These are phyloP conservation scores for Sebastes goodei DNA, from an alignment of 2,797 vertebrate species.

Conservation along the genomic window DNA sequence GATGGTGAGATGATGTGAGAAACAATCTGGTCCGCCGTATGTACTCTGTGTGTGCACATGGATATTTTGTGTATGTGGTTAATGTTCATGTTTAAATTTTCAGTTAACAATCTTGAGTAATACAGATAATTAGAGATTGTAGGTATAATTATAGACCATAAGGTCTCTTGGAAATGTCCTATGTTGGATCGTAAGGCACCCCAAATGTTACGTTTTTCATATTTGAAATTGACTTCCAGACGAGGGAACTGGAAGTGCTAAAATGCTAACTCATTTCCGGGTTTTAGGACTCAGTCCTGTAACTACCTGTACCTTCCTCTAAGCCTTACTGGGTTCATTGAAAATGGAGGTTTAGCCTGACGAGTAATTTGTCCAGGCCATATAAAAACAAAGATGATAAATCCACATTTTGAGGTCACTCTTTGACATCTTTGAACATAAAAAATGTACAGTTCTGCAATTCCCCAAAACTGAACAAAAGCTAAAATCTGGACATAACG, in stretches of 20 bases:
- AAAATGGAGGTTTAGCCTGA: too few relatives aligned
- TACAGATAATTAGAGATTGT: neutral
- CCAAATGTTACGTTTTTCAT: neutral
- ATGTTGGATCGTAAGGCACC: neutral
- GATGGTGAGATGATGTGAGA: slow-evolving; percentile 42
- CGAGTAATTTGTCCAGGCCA: too few relatives aligned
- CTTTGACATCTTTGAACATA: neutral
- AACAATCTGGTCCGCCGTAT: slow-evolving; percentile 25
- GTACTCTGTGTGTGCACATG: neutral
- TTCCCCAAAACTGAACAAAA: neutral
- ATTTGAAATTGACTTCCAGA: too few relatives aligned
- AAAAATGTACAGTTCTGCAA: neutral
- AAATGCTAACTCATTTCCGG: too few relatives aligned
- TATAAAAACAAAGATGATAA: neutral
- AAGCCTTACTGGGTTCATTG: too few relatives aligned
- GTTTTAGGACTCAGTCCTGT: too few relatives aligned
- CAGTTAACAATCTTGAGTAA: neutral
- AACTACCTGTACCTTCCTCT: too few relatives aligned
- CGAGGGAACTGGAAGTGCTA: too few relatives aligned
- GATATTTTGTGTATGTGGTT: neutral
- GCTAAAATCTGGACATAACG: neutral
- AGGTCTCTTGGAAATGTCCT: neutral
- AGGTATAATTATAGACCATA: neutral
- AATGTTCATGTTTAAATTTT: neutral
- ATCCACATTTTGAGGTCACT: neutral